Evolutionary conservation across 1,140 invertebrate genomes (phyloP), one percentile per base, ranked within the genome.

Genomic region (Macrocentrus cingulum): DNA sequence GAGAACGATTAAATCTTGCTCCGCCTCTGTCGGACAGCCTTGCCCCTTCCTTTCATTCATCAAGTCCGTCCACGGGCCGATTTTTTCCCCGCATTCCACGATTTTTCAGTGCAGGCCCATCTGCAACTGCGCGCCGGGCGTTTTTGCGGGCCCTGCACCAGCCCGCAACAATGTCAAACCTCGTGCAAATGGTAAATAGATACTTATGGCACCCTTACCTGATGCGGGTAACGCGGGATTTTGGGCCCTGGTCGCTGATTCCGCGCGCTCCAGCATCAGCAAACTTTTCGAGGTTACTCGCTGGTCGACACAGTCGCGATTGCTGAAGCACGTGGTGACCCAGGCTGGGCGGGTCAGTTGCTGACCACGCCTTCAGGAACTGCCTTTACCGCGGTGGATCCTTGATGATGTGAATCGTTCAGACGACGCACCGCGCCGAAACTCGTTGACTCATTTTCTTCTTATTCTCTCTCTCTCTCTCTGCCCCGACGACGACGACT

Each of bases 1-100:
- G 65, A 72, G 62, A 64, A 55, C 65, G 69, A 72, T 74, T 64
- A 62, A 65, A 68, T 69, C 71, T 68, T 58, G 67, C 67, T 46
- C 75, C 71, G 71, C 74, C 70, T 66, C 54, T 25, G 32, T 44
- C 41, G 59, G 54, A 39, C 59, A 41, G 52, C 54, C 52, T 46
- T 45, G 20, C 34, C 53, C 55, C 41, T 45, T 51, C 25, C 53
- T 60, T 50, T 32, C 44, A 41, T 34, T 62, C 42, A 37, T 44
- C 46, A 25, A 51, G 53, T 41, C 52, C 20, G 61, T 50, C 53
- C 62, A 44, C 50, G 36, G 20, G 48, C 9, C 4, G 25, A 29
- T 4, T 29, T 9, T 29, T 29, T 29, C 9, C 4, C 4, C 4
- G 25, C 25, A 29, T 29, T 29, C 25, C 25, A 29, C 25, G 9